Percentiles rank a stretch among this genome's conserved stretches.
phyloP scores from a whole-genome alignment of 2,888 invertebrate species.

The Dendrolimus pini region DNA sequence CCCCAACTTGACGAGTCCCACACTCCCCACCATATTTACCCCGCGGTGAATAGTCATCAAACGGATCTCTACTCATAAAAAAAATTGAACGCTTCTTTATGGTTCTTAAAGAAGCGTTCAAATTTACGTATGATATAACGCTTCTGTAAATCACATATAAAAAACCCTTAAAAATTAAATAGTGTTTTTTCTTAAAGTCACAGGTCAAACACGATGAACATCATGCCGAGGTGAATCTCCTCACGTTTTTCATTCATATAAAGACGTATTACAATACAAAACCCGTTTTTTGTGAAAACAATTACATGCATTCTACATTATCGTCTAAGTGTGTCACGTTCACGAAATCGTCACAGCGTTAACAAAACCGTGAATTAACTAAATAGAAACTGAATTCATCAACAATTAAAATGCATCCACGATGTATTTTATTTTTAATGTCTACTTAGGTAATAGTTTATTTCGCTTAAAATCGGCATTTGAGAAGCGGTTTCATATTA shows the following conservation, averaged over 20 bases:
- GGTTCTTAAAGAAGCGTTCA: too few relatives aligned
- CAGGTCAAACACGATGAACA: too few relatives aligned
- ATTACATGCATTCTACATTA: background rate
- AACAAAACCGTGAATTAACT: conserved; percentile 17
- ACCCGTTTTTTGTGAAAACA: background rate
- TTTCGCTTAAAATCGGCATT: conserved; percentile 48
- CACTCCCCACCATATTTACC: too few relatives aligned
- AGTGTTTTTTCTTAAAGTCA: too few relatives aligned
- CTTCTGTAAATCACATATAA: too few relatives aligned
- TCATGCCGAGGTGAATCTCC: too few relatives aligned
- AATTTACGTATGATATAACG: too few relatives aligned
- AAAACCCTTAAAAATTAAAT: too few relatives aligned
- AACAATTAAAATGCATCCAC: conserved; percentile 25
- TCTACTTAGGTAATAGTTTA: conserved; percentile 31
- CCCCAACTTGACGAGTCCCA: too few relatives aligned
- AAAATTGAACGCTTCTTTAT: too few relatives aligned
- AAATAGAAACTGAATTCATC: conserved; percentile 34
- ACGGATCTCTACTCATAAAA: too few relatives aligned
- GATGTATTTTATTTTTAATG: conserved; percentile 25
- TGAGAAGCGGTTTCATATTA: conserved; percentile 30
- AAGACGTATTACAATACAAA: background rate
- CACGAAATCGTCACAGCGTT: conserved; percentile 17
- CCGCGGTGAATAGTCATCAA: too few relatives aligned
- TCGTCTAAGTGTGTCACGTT: conserved; percentile 20
- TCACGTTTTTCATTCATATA: background rate